Base-by-base conservation (phyloP, 2,888 invertebrate species). In the Noctua janthe region DNA sequence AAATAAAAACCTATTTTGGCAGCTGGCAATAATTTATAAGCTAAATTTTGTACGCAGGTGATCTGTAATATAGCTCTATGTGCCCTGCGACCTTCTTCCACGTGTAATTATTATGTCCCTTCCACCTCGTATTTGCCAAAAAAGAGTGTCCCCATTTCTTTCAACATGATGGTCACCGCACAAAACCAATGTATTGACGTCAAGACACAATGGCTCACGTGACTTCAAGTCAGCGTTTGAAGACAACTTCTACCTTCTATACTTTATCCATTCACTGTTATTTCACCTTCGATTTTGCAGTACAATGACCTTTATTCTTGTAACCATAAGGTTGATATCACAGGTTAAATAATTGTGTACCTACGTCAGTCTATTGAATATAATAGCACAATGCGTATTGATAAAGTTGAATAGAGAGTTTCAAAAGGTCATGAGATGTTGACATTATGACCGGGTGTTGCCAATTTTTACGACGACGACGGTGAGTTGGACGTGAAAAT, bases 381-480 rank as follows among this genome's bases (percentile, higher is more conserved):
- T 43, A n/a, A 35, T 59, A 17, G 43, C 49, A 51, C 47, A 51
- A 29, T 59, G 39, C 66, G 49, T 73, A 74, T 87, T 84, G 72
- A 69, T 39, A 72, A 54, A 11, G 13, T n/a, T 69, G 54, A 78
- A 75, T 47, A 23, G 59, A 54, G 23, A 23, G 23, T 39, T 69
- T 73, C 49, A 23, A 85, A 85, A 82, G 82, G 82, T 71, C 71
- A 85, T 81, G 47, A 4, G 7, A 47, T 71, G 29, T 69, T 74
- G 59, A 71, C 69, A 66, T 47, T 81, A 23, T 56, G 56, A 35
- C 39, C 71, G 2, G 49, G 20, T 43, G 62, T 85, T 85, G 85
- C 69, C 49, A 47, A 79, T 59, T 71, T 43, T 47, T n/a, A n/a
- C 47, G 47, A 43, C 15, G 47, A 43, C 15, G 7, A n/a, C 10